Conservation (phyloP, 2,797 vertebrate species). For the Spinus pinus region DNA sequence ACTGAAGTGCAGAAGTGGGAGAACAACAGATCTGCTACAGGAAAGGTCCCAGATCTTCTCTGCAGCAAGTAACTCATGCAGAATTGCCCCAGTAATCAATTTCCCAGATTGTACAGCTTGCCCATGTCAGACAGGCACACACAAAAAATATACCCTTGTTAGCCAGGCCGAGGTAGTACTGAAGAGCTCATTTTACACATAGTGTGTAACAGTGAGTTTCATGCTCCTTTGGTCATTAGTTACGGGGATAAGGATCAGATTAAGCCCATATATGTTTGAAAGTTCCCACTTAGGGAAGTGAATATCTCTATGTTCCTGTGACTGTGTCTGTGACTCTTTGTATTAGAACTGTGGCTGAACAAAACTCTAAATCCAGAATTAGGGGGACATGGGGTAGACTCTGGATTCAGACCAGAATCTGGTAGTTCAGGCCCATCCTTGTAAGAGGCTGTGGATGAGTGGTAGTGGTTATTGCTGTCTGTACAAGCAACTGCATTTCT, state of each 20-base stretch:
- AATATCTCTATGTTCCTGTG: not conserved
- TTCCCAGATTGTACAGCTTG: not conserved
- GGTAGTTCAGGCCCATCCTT: not conserved
- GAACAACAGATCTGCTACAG: not conserved
- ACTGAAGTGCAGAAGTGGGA: conserved; percentile 19
- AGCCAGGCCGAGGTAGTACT: not conserved
- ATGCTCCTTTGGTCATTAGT: conserved; percentile 35
- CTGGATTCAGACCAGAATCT: not conserved
- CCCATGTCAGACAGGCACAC: not conserved
- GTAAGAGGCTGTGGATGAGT: not conserved
- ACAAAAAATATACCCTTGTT: not conserved
- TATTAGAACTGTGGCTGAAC: not conserved
- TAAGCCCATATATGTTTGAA: conserved; percentile 6
- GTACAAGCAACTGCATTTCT: not conserved
- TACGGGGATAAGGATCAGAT: conserved; percentile 35
- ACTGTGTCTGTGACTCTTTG: not conserved
- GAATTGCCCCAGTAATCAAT: not conserved
- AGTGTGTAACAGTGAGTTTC: not conserved
- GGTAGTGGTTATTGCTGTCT: not conserved
- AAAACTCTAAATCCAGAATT: not conserved
- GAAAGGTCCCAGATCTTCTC: conserved; percentile 4
- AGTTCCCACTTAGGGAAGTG: conserved; percentile 1
- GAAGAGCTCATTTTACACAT: not conserved
- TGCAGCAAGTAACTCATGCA: not conserved
- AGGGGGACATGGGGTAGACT: not conserved